Conservation (phyloP, 2,888 invertebrate genomes). For the Drosophila neotestacea region DNA sequence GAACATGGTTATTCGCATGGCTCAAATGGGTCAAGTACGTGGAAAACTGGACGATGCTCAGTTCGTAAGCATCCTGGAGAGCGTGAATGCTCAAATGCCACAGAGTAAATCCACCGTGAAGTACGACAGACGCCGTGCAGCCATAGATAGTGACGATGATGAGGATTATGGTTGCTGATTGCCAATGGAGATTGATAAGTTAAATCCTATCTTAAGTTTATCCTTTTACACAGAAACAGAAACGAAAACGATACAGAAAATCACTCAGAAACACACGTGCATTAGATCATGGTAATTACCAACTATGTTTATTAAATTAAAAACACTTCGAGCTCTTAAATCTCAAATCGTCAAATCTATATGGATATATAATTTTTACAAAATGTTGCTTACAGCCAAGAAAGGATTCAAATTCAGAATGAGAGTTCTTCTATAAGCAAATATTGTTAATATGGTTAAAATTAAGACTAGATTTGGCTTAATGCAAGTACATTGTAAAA, state of each 20-base stretch:
- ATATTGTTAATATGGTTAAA: slow-evolving; percentile 36
- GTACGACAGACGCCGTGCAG: slow-evolving; percentile 95
- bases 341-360: slow-evolving; percentile 17
- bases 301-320: slow-evolving; percentile 73
- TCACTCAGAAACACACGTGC: slow-evolving; percentile 29
- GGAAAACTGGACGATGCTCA: slow-evolving; percentile 94
- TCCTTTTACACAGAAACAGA: slow-evolving; percentile 14
- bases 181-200: slow-evolving; percentile 2
- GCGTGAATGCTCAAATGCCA: slow-evolving; percentile 93
- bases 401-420: slow-evolving; percentile 20
- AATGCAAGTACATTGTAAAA: slow-evolving; percentile 44
- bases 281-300: slow-evolving; percentile 42
- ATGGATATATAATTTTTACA: slow-evolving; percentile 9
- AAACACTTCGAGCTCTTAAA: slow-evolving; percentile 40
- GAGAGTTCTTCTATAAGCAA: slow-evolving; percentile 34
- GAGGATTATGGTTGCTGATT: slow-evolving; percentile 85
- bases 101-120: slow-evolving; percentile 92
- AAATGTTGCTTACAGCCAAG: slow-evolving; percentile 19
- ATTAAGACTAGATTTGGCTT: slow-evolving; percentile 78
- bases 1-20: slow-evolving; percentile 97
- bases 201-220: slow-evolving; percentile 37
- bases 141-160: slow-evolving; percentile 94
- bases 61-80: slow-evolving; percentile 93
- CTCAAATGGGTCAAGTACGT: slow-evolving; percentile 94
- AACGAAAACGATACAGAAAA: slow-evolving; percentile 3